phyloP scores from a whole-genome alignment of 2,113 vertebrate species.

The Mirounga angustirostris region DNA sequence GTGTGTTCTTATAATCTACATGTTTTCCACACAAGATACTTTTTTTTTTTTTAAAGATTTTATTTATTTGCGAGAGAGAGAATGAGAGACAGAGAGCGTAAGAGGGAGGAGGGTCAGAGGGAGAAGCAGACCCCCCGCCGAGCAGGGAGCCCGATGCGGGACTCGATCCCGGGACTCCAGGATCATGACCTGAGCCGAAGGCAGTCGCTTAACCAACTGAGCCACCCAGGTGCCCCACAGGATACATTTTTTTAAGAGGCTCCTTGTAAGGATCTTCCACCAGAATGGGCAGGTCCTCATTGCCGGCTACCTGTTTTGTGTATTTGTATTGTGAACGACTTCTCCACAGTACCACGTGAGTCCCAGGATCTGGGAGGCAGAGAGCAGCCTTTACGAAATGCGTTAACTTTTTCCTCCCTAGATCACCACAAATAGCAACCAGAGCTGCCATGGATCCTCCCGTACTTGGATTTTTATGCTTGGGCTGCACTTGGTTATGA shows the following conservation, averaged over 20 bases:
- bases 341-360: neutral
- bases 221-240: too few species aligned
- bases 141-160: too few species aligned
- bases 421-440: fast-evolving
- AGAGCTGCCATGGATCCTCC: neutral
- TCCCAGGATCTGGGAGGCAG: neutral
- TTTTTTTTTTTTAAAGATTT: too few species aligned
- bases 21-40: conserved; percentile 88
- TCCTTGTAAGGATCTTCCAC: neutral
- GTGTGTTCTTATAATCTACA: conserved; percentile 93
- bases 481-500: neutral
- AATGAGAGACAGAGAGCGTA: too few species aligned
- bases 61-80: too few species aligned
- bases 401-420: neutral
- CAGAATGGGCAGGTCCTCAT: neutral
- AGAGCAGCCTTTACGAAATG: neutral
- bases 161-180: too few species aligned
- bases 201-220: too few species aligned
- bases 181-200: too few species aligned
- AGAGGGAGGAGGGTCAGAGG: too few species aligned
- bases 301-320: neutral
- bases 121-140: too few species aligned
- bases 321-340: too few species aligned
- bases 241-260: conserved; percentile 86
- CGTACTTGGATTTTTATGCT: neutral